Percentiles rank a stretch among this genome's conserved stretches.
Conservation (phyloP, 2,888 invertebrate genomes). For the Willowsia nigromaculata region DNA sequence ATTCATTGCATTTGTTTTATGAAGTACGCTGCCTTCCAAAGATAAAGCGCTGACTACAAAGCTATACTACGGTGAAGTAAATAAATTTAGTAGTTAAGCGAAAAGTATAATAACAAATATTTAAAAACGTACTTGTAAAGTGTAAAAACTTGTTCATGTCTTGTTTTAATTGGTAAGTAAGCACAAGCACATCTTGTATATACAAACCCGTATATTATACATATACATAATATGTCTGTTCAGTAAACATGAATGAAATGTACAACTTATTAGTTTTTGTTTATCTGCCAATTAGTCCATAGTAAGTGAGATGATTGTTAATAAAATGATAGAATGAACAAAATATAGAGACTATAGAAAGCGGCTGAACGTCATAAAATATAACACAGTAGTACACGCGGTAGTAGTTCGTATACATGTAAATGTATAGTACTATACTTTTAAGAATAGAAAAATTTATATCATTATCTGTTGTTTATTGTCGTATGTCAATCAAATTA, state of each 20-base stretch:
- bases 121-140: not conserved
- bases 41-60: not conserved
- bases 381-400: not conserved
- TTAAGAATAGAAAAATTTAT: too few species aligned
- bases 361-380: not conserved
- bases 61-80: not conserved
- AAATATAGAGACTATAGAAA: too few species aligned
- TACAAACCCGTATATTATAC: too few species aligned
- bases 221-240: not conserved
- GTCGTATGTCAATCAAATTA: conserved; percentile 45
- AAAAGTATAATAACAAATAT: not conserved
- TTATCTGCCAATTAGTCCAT: not conserved
- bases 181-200: not conserved
- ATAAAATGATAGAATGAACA: too few species aligned
- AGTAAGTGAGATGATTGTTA: not conserved
- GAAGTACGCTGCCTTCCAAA: conserved; percentile 24
- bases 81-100: not conserved
- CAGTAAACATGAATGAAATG: not conserved
- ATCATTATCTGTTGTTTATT: conserved; percentile 17
- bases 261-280: not conserved
- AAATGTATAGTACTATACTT: not conserved
- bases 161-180: not conserved
- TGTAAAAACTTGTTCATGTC: not conserved
- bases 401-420: not conserved
- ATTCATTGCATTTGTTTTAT: not conserved